Evolutionary conservation across 2,797 vertebrate genomes (phyloP).

Genomic region (Fistularia commersonii): DNA sequence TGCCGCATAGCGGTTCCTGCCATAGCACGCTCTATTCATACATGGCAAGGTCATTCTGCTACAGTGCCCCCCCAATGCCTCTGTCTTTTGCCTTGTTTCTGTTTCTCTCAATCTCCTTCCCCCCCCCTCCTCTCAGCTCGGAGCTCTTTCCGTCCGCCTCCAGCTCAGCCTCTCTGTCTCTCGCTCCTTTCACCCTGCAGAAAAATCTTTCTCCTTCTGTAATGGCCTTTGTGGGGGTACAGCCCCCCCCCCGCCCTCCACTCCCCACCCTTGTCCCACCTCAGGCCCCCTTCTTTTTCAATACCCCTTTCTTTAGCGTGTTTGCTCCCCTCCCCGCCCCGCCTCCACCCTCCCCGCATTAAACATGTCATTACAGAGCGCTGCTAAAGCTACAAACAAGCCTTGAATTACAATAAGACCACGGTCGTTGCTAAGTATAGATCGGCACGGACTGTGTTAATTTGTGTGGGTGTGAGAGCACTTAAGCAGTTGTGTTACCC

Average conservation of each 20-base stretch:
- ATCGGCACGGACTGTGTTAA: constrained; percentile 52
- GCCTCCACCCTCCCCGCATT: constrained; percentile 69
- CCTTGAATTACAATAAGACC: constrained; percentile 83
- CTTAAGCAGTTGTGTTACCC: too few relatives aligned
- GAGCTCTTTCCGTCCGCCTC: constrained; percentile 19
- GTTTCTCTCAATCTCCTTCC: constrained; percentile 19
- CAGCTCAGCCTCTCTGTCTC: constrained; percentile 15
- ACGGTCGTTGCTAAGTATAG: constrained; percentile 84
- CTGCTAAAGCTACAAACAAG: constrained; percentile 86
- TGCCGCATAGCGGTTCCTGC: constrained; percentile 30
- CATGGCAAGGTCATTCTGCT: constrained; percentile 50
- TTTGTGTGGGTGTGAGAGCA: too few relatives aligned
- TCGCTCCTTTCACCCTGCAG: constrained; percentile 31
- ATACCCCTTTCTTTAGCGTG: constrained; percentile 28
- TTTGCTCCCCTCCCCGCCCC: constrained; percentile 14
- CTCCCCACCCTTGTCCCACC: constrained; percentile 45
- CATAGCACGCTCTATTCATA: constrained; percentile 30
- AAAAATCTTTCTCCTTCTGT: constrained; percentile 30
- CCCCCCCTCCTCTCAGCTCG: constrained; percentile 15
- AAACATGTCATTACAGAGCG: constrained; percentile 85
- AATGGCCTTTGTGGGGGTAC: constrained; percentile 31
- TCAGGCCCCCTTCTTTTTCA: constrained; percentile 38
- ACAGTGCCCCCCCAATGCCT: constrained; percentile 23
- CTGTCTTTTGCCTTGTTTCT: constrained; percentile 24
- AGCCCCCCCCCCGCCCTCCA: too few relatives aligned